These are phyloP conservation scores for Lagocephalus sceleratus DNA, from an alignment of 2,797 vertebrate genomes.

Conservation along the genomic window DNA sequence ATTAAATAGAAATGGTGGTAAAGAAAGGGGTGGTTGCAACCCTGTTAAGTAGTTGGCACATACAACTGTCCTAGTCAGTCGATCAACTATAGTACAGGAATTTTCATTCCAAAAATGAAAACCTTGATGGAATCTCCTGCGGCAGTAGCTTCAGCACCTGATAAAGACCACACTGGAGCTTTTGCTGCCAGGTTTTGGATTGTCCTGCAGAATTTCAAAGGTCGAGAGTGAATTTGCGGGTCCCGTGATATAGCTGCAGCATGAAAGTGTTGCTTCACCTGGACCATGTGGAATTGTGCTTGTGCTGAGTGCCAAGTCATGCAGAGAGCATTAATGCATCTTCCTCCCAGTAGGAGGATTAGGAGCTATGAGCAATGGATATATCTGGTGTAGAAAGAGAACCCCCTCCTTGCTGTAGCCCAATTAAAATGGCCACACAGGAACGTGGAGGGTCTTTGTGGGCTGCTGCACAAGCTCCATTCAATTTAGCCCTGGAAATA, in stretches of 20 bases:
- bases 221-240: conserved; percentile 1
- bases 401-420: conserved; percentile 42
- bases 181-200: background rate
- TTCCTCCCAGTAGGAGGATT: conserved; percentile 18
- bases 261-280: conserved; percentile 18
- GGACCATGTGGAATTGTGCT: conserved; percentile 6
- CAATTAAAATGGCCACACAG: conserved; percentile 65
- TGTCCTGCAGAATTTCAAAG: conserved; percentile 3
- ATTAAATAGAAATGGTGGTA: too few species aligned
- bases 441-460: conserved; percentile 32
- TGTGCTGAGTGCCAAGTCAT: conserved; percentile 14
- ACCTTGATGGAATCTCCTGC: too few species aligned
- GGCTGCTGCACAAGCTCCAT: conserved; percentile 17
- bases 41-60: too few species aligned
- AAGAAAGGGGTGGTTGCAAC: too few species aligned
- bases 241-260: background rate
- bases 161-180: background rate
- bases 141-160: too few species aligned
- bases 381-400: conserved; percentile 21
- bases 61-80: too few species aligned
- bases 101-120: too few species aligned
- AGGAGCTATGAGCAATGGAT: conserved; percentile 12
- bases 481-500: conserved; percentile 28
- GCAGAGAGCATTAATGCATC: conserved; percentile 28
- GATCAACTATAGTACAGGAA: too few species aligned